Conservation (phyloP, 2,888 invertebrate genomes). For the Nymphalis urticae region DNA sequence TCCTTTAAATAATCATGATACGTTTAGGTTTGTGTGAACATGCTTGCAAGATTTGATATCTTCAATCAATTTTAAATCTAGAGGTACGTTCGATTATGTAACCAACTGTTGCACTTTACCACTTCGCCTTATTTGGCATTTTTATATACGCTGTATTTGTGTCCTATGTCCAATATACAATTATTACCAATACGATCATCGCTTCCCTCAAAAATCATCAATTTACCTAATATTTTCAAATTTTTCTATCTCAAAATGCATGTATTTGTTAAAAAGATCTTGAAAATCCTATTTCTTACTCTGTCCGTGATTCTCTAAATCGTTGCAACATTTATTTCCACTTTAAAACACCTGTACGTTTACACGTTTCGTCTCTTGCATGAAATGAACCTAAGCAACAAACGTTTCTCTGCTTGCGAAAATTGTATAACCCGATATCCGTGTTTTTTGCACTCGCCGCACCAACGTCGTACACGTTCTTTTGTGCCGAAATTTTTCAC, state of each 20-base stretch:
- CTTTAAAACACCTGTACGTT: constrained; percentile 33
- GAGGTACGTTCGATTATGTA: constrained; percentile 35
- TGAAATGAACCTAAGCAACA: constrained; percentile 37
- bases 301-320: constrained; percentile 25
- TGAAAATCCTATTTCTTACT: constrained; percentile 14
- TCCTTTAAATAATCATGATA: constrained; percentile 21
- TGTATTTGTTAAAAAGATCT: constrained; percentile 29
- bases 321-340: constrained; percentile 19
- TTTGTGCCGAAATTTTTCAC: constrained; percentile 7
- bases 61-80: constrained; percentile 13
- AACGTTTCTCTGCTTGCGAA: constrained; percentile 31
- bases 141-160: constrained; percentile 20
- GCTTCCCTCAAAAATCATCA: constrained; percentile 12
- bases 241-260: constrained; percentile 28
- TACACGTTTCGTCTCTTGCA: constrained; percentile 34
- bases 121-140: constrained; percentile 35
- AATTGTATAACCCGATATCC: constrained; percentile 30
- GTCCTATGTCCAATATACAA: constrained; percentile 12
- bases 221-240: constrained; percentile 16
- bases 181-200: neutral
- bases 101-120: constrained; percentile 29
- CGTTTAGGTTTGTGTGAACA: constrained; percentile 4
- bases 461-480: constrained; percentile 15
- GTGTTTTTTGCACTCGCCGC: constrained; percentile 26
- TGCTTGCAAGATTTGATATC: constrained; percentile 13